phyloP scores from a whole-genome alignment of 2,797 vertebrate genomes.

The Austrolebias charrua region DNA sequence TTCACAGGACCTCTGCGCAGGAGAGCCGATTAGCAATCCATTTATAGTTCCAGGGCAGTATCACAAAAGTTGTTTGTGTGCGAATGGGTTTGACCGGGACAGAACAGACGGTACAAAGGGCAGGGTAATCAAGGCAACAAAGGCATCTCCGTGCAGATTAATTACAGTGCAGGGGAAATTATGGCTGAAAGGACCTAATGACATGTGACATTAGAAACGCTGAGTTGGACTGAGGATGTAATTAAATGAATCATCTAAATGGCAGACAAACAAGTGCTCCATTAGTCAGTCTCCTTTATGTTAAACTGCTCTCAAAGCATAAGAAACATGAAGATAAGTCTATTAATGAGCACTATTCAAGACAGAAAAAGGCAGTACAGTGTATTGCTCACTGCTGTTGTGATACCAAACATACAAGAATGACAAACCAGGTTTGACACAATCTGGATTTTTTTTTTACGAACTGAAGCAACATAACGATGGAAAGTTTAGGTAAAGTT shows the following conservation, averaged over 20 bases:
- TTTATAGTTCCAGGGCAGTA: background rate
- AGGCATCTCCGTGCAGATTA: constrained; percentile 41
- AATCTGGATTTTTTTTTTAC: background rate
- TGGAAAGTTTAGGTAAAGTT: background rate
- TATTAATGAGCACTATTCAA: constrained; percentile 1
- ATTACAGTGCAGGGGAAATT: constrained; percentile 50
- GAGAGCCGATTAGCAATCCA: background rate
- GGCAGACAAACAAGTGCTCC: constrained; percentile 33
- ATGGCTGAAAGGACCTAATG: constrained; percentile 59
- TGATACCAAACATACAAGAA: background rate
- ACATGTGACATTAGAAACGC: constrained; percentile 53
- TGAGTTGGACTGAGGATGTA: constrained; percentile 61
- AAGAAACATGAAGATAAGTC: background rate
- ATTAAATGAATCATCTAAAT: constrained; percentile 62
- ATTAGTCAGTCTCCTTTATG: constrained; percentile 26
- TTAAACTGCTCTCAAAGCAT: background rate
- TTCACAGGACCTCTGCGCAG: background rate
- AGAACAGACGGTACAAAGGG: constrained; percentile 30
- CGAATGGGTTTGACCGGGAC: constrained; percentile 12
- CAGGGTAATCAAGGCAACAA: constrained; percentile 42
- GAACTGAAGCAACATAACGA: background rate
- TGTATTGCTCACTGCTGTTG: background rate
- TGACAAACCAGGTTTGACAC: background rate
- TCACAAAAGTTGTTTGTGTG: constrained; percentile 1
- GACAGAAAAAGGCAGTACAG: no score